Evolutionary conservation across 1,140 invertebrate genomes (phyloP), one percentile per base, ranked within the genome.

Genomic region (Leguminivora glycinivorella): DNA sequence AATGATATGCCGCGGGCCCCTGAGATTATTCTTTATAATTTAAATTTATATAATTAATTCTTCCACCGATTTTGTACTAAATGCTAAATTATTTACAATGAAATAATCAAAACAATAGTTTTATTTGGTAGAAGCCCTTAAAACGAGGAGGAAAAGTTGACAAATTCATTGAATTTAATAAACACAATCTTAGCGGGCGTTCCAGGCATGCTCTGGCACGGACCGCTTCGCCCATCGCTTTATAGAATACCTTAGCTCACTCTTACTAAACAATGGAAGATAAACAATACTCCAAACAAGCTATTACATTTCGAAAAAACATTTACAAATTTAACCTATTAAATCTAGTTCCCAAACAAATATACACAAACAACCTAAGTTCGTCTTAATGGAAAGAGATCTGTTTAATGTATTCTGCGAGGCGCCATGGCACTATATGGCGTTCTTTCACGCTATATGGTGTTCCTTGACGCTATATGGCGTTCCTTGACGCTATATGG

Each of bases 11-110:
- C 74, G 67, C 67, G 58, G 70, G 71, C 69, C 72, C 71, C 60
- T 75, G 72, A 75, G 71, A 76, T 70, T 70, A 68, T 71, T 58
- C 38, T 29, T 71, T 63, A 43, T 66, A 70, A 58, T 56, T 72
- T 63, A 74, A 84, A 80, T 80, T 74, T 70, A 75, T 69, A 71
- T 75, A 38, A 66, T 74, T 80, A 79, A 78, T 73, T 84, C 83
- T 88, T 88, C 84, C 85, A 88, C 85, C 85, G 78, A 82, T 83
- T 85, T 90, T 90, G 88, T 90, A 90, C 87, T 89, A 90, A 88
- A 85, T 80, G 72, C 87, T 88, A 74, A 70, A 71, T 73, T 89
- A 88, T 88, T 82, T 89, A 89, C 85, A 89, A 66, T 76, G 78
- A 76, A 75, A 66, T 69, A 72, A 82, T 52, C 75, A 80, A 74